phyloP scores from a whole-genome alignment of 2,113 vertebrate species.

The Psettodes erumei region DNA sequence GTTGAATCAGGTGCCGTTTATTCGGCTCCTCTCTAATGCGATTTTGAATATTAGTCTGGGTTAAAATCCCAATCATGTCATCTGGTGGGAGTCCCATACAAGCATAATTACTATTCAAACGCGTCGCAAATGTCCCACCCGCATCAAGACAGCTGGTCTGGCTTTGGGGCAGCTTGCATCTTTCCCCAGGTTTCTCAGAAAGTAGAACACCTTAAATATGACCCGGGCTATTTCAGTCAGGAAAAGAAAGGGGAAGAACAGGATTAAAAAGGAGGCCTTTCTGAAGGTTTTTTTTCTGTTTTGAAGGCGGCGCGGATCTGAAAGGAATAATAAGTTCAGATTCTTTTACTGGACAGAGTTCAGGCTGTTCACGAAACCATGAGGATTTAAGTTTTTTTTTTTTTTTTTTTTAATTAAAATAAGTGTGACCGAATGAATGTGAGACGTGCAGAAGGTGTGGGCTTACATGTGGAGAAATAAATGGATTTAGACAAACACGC shows the following conservation, averaged over 20 bases:
- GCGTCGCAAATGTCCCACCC: constrained; percentile 93
- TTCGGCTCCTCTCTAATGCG: constrained; percentile 82
- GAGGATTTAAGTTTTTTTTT: constrained; percentile 29
- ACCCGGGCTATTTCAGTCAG: not conserved
- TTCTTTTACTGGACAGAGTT: constrained; percentile 26
- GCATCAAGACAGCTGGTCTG: constrained; percentile 90
- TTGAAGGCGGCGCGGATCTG: constrained; percentile 19
- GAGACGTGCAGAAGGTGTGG: constrained; percentile 44
- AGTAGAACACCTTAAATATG: constrained; percentile 48
- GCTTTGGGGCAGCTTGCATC: constrained; percentile 64
- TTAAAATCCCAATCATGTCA: constrained; percentile 90
- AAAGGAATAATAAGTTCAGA: constrained; percentile 53
- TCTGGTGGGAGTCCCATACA: constrained; percentile 98
- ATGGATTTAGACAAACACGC: constrained; percentile 53
- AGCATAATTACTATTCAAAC: constrained; percentile 92
- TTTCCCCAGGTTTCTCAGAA: constrained; percentile 67
- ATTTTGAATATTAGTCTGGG: constrained; percentile 86
- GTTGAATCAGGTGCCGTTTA: constrained; percentile 80
- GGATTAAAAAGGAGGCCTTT: constrained; percentile 23
- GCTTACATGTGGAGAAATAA: constrained; percentile 57
- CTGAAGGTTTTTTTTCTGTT: constrained; percentile 1
- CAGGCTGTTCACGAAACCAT: constrained; percentile 14
- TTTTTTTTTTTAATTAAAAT: constrained; percentile 22
- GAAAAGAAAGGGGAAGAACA: constrained; percentile 8
- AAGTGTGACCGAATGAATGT: constrained; percentile 65